Conservation (phyloP, 2,113 vertebrate species). For the Geothlypis trichas region DNA sequence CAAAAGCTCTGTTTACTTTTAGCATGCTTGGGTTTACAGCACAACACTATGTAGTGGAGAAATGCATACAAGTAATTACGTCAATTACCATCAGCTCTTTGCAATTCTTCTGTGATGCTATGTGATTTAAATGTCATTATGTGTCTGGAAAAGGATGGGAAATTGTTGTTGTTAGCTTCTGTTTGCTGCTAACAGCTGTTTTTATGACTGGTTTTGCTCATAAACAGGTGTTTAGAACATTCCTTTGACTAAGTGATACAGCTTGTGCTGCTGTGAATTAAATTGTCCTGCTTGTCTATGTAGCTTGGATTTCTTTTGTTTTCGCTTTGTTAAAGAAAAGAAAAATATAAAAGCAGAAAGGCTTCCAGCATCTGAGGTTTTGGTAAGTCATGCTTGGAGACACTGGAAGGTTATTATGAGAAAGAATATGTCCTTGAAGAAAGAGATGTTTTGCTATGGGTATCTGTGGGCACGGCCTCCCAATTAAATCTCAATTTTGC, state of each 20-base stretch:
- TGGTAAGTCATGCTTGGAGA: not conserved
- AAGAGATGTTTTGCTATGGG: not conserved
- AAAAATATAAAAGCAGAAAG: not conserved
- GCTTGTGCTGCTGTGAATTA: slow-evolving; percentile 40
- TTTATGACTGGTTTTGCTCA: slow-evolving; percentile 81
- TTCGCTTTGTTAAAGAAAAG: slow-evolving; percentile 10
- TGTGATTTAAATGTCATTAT: slow-evolving; percentile 72
- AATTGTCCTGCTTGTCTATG: slow-evolving; percentile 48
- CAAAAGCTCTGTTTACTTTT: slow-evolving; percentile 70
- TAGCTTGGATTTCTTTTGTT: slow-evolving; percentile 33
- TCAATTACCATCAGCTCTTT: slow-evolving; percentile 72
- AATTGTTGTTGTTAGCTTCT: slow-evolving; percentile 65
- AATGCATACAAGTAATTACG: slow-evolving; percentile 75
- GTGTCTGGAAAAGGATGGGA: slow-evolving; percentile 69
- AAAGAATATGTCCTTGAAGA: not conserved
- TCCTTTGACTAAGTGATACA: slow-evolving; percentile 64
- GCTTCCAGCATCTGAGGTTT: not conserved
- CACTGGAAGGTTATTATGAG: not conserved
- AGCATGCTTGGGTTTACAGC: slow-evolving; percentile 65
- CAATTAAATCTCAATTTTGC: not conserved
- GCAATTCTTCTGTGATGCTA: slow-evolving; percentile 66
- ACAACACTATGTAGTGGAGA: slow-evolving; percentile 73
- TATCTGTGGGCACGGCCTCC: not conserved
- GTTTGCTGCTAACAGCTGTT: slow-evolving; percentile 76
- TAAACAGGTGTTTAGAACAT: slow-evolving; percentile 80